Conservation (phyloP, 2,113 vertebrate genomes). For the Gallinago media region DNA sequence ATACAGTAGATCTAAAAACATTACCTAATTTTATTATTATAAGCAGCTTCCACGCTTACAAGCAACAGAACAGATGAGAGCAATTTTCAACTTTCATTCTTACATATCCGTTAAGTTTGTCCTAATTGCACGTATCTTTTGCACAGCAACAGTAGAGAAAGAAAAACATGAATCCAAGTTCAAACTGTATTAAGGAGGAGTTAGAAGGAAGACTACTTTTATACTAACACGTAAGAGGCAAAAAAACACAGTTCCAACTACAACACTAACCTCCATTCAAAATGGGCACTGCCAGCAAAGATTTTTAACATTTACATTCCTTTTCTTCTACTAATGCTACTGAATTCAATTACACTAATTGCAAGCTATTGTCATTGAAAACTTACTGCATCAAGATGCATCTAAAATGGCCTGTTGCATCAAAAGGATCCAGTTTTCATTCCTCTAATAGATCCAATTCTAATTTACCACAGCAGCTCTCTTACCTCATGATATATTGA, state of each 20-base stretch:
- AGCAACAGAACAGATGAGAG: background rate
- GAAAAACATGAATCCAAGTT: background rate
- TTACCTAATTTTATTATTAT: background rate
- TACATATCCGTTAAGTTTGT: background rate
- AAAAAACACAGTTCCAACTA: background rate
- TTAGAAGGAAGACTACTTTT: background rate
- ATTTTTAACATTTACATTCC: background rate
- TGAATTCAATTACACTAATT: background rate
- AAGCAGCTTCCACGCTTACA: background rate
- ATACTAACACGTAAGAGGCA: background rate
- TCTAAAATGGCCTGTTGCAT: background rate
- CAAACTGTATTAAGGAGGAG: background rate
- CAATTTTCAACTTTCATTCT: background rate
- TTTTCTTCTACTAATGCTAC: background rate
- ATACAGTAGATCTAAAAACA: background rate
- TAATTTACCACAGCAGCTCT: background rate
- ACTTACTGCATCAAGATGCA: background rate
- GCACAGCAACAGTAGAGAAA: background rate
- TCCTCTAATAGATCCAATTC: slow-evolving; percentile 16
- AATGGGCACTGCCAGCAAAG: background rate
- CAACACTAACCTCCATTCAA: background rate
- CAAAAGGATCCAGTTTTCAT: slow-evolving; percentile 11
- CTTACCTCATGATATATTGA: slow-evolving; percentile 98
- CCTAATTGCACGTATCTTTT: background rate
- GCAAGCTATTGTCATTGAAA: slow-evolving; percentile 8